Base-by-base conservation (phyloP, 2,113 vertebrate species). In the Bagarius yarrelli region DNA sequence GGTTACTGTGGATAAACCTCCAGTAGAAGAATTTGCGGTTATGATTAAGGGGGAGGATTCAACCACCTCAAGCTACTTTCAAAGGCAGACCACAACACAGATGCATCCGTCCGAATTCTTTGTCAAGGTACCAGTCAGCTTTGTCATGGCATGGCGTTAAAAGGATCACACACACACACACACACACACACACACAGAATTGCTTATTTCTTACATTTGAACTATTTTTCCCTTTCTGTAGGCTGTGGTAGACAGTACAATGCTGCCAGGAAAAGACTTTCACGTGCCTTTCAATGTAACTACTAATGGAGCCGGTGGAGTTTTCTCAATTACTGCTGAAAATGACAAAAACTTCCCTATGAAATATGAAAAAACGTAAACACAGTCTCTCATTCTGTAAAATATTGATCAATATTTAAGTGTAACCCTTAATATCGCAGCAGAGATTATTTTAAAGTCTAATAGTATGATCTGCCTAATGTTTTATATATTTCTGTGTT, bases 31-130 rank as follows among this genome's bases (percentile, higher is more conserved):
- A 84, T 93, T 93, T 88, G 89, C 91, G 53, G 74, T 93, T 0
- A 1, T 82, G 5, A 55, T 93, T 16, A 92, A 82, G 34, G 93
- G 93, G 83, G 86, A 76, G 12, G 91, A 92, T 63, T 89, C 66
- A 74, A 57, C 78, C 32, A 90, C 89, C n/a, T 82, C 78, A 50
- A 90, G 63, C n/a, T 19, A 47, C 11, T 93, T 92, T 69, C 91
- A 93, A 83, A 90, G 93, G 73, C 93, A 93, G 81, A 91, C 90
- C 3, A 93, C 90, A 55, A 92, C 93, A 64, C 88, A 87, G 83
- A 90, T 93, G 91, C 91, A 91, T 0, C 74, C 89, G 74, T 93
- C 93, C 44, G 88, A 88, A 81, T 86, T 93, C 1, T 84, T 52
- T 25, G 87, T 93, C 67, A 74, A 89, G 91, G 93, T 93, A 2